A percentile compares a stretch with the other conserved stretches of the same genome.
phyloP scores from a whole-genome alignment of 1,140 invertebrate genomes.

The Ectropis grisescens region DNA sequence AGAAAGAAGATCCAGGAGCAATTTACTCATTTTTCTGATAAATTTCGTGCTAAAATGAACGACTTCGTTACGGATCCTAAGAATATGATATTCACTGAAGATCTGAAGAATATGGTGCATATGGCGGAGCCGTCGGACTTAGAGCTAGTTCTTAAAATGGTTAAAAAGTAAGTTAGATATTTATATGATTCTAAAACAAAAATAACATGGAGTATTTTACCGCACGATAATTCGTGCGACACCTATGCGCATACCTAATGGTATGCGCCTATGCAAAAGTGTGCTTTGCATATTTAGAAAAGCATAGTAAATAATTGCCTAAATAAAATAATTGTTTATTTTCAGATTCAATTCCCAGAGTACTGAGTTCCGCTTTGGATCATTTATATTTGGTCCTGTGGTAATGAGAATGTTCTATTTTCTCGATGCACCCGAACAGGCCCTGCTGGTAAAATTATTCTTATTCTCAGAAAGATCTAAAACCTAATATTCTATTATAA shows the following conservation, averaged over 20 bases:
- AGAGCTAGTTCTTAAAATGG: slow-evolving; percentile 76
- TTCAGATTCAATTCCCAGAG: slow-evolving; percentile 81
- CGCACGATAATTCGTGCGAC: no score
- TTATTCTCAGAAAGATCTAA: no score
- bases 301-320: no score
- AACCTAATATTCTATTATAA: no score
- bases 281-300: no score
- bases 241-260: no score
- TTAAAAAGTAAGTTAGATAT: slow-evolving; percentile 74
- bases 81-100: slow-evolving; percentile 86
- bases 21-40: slow-evolving; percentile 72
- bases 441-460: slow-evolving; percentile 68
- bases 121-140: slow-evolving; percentile 76
- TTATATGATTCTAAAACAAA: no score
- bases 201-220: no score
- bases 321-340: slow-evolving; percentile 13
- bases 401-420: slow-evolving; percentile 84
- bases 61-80: slow-evolving; percentile 70
- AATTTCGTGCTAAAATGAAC: slow-evolving; percentile 78
- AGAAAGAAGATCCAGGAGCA: slow-evolving; percentile 68
- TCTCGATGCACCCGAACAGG: slow-evolving; percentile 77
- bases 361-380: slow-evolving; percentile 80
- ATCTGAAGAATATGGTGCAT: slow-evolving; percentile 86
- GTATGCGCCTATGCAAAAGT: no score
- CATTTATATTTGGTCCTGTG: slow-evolving; percentile 86